These are phyloP conservation scores for Brotula barbata DNA, from an alignment of 2,797 vertebrate genomes.

Conservation along the genomic window DNA sequence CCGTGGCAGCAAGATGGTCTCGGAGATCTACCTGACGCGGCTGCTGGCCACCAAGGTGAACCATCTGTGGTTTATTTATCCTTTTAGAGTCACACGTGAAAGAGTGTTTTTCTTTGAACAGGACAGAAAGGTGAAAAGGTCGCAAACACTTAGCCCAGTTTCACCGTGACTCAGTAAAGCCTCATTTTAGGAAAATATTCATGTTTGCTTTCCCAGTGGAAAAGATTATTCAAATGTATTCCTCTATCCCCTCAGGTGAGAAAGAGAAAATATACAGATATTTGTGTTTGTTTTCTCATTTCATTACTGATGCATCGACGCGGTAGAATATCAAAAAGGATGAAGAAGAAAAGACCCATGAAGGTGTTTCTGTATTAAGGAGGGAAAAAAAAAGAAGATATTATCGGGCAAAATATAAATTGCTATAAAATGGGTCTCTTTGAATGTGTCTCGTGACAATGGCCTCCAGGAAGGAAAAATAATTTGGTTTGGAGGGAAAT, in stretches of 20 bases:
- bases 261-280: constrained; percentile 59
- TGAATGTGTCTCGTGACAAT: constrained; percentile 44
- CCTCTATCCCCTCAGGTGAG: constrained; percentile 63
- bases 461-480: constrained; percentile 39
- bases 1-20: constrained; percentile 98
- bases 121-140: constrained; percentile 54
- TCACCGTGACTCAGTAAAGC: constrained; percentile 41
- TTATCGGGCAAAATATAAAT: constrained; percentile 54
- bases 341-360: constrained; percentile 44
- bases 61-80: not conserved
- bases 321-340: constrained; percentile 63
- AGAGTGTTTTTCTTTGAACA: constrained; percentile 4
- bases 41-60: constrained; percentile 95
- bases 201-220: constrained; percentile 60
- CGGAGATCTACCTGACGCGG: constrained; percentile 96
- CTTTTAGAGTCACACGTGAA: not conserved
- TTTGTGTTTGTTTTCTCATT: constrained; percentile 67
- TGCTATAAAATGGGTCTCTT: constrained; percentile 63
- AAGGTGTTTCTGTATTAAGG: constrained; percentile 52
- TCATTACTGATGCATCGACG: constrained; percentile 52
- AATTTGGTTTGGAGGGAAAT: constrained; percentile 68
- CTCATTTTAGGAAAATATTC: constrained; percentile 53
- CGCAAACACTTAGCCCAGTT: constrained; percentile 29
- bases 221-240: constrained; percentile 73
- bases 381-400: too few relatives aligned